phyloP scores from a whole-genome alignment of 2,888 invertebrate species.

The Tyria jacobaeae region DNA sequence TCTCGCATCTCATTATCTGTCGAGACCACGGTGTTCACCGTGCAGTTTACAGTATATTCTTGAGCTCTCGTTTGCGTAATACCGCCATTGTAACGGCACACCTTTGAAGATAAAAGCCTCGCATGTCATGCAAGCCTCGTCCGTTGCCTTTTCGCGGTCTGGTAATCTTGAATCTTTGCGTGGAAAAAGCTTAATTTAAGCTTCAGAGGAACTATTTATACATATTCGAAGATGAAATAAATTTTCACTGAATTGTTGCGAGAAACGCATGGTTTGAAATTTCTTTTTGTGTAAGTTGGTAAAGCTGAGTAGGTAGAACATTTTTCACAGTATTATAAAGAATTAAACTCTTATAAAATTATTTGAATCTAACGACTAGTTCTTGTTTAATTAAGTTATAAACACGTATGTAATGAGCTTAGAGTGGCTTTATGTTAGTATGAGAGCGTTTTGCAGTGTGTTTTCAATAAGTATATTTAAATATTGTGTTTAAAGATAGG shows the following conservation, averaged over 20 bases:
- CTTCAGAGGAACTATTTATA: constrained; percentile 39
- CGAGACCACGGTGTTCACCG: constrained; percentile 47
- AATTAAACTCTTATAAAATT: too few species aligned
- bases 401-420: too few species aligned
- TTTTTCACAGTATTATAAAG: too few species aligned
- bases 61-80: constrained; percentile 72
- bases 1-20: constrained; percentile 73
- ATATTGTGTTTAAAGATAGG: too few species aligned
- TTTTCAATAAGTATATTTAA: too few species aligned
- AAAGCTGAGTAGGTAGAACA: too few species aligned
- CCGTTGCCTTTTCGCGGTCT: constrained; percentile 67
- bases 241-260: neutral
- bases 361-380: too few species aligned
- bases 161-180: constrained; percentile 50
- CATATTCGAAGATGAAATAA: constrained; percentile 33
- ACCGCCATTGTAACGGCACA: constrained; percentile 72
- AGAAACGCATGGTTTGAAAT: neutral
- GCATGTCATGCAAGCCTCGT: constrained; percentile 58
- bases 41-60: constrained; percentile 65
- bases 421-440: too few species aligned
- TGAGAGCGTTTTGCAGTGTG: too few species aligned
- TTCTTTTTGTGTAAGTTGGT: neutral
- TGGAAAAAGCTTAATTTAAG: constrained; percentile 32
- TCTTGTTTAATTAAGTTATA: too few species aligned
- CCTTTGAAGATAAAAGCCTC: constrained; percentile 75